These are phyloP conservation scores for Ictalurus punctatus DNA, from an alignment of 2,113 vertebrate species.

Conservation along the genomic window DNA sequence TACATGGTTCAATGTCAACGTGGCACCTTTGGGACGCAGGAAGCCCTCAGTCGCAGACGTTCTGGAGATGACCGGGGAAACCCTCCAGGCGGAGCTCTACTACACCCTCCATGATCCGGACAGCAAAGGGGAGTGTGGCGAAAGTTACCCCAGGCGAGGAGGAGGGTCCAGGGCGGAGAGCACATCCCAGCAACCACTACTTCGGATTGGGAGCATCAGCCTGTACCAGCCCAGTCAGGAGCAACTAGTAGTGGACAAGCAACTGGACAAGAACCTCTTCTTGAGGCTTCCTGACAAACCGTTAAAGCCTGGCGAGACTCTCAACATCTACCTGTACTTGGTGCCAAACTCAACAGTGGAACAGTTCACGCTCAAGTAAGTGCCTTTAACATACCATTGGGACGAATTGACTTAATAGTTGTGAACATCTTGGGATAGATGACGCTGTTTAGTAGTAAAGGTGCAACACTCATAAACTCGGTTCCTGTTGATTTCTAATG, in stretches of 20 bases:
- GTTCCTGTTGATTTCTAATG: background rate
- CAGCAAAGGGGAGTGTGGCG: constrained; percentile 77
- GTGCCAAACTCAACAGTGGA: constrained; percentile 91
- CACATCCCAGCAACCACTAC: constrained; percentile 89
- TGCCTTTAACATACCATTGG: constrained; percentile 23
- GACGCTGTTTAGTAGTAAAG: background rate
- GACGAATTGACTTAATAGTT: background rate
- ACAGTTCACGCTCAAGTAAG: constrained; percentile 94
- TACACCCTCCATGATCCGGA: constrained; percentile 88
- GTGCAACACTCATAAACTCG: background rate
- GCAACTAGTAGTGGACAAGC: constrained; percentile 86
- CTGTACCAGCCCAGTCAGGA: constrained; percentile 81
- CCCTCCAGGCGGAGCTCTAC: constrained; percentile 89
- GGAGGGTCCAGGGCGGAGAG: constrained; percentile 74
- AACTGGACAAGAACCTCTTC: constrained; percentile 87
- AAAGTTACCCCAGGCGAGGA: constrained; percentile 65
- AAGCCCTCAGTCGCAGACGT: constrained; percentile 74
- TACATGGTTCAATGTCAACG: constrained; percentile 87
- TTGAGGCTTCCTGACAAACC: constrained; percentile 88
- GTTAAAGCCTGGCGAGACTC: constrained; percentile 87
- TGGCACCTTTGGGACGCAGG: constrained; percentile 78
- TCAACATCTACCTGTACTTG: constrained; percentile 86
- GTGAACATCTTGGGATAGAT: background rate
- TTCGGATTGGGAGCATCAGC: constrained; percentile 94
- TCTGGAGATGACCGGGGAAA: constrained; percentile 77